Percentiles rank a stretch among this genome's conserved stretches.
These are phyloP conservation scores for Setipinna tenuifilis DNA, from an alignment of 2,797 vertebrate genomes.

Conservation along the genomic window DNA sequence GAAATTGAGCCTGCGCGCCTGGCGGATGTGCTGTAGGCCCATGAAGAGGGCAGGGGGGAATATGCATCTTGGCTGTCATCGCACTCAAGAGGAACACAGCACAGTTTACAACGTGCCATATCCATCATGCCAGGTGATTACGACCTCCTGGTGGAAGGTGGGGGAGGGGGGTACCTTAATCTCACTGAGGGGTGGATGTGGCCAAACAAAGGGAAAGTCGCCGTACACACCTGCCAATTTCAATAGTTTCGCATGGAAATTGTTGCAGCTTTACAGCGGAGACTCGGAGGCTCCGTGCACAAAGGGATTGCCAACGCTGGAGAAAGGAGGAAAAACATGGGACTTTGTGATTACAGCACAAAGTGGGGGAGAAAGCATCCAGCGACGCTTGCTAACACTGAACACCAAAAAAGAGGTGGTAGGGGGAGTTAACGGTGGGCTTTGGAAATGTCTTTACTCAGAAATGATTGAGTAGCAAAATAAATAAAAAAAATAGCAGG, in stretches of 20 bases:
- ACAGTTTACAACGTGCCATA: neutral
- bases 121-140: constrained; percentile 10
- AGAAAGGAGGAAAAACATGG: neutral
- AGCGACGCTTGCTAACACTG: neutral
- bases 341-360: constrained; percentile 11
- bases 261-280: neutral
- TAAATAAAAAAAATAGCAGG: neutral
- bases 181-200: neutral
- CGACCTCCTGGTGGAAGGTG: neutral
- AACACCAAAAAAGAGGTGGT: neutral
- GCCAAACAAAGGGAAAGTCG: constrained; percentile 13
- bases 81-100: neutral
- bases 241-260: neutral
- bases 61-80: constrained; percentile 23
- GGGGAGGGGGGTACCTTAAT: neutral
- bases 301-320: neutral
- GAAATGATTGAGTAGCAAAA: neutral
- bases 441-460: neutral
- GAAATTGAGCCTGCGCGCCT: constrained; percentile 22
- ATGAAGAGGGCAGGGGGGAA: constrained; percentile 16
- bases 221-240: neutral
- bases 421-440: neutral
- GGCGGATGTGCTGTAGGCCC: constrained; percentile 7
- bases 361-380: neutral
- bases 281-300: neutral